phyloP scores from a whole-genome alignment of 1,140 invertebrate species.

The Kradibia gibbosae region DNA sequence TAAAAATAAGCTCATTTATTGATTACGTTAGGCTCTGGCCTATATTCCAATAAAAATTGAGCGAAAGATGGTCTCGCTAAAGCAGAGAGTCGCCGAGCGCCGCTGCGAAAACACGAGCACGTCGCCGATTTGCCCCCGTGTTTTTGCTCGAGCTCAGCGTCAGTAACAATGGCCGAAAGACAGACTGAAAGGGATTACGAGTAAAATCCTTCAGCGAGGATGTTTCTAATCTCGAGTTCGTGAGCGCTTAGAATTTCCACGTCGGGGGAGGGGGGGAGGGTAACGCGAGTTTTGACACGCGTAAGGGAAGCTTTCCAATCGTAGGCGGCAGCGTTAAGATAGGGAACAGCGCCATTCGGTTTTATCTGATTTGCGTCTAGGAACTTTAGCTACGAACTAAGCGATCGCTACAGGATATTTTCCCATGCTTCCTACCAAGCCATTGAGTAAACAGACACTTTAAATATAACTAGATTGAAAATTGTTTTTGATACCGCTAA shows the following conservation, averaged over 20 bases:
- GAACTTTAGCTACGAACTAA: not conserved
- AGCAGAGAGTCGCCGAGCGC: no score
- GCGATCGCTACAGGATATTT: not conserved
- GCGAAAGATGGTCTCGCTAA: no score
- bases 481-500: no score
- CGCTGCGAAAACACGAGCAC: no score
- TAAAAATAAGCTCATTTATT: no score
- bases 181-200: constrained; percentile 2
- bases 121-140: no score
- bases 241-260: constrained; percentile 23
- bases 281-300: not conserved
- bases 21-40: no score
- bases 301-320: not conserved
- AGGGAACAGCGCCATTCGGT: not conserved
- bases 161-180: not conserved
- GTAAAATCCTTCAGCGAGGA: constrained; percentile 12
- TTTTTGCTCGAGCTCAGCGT: not conserved
- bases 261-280: no score
- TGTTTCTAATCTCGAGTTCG: not conserved
- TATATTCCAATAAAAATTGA: no score
- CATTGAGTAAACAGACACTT: no score
- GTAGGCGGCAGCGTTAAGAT: not conserved
- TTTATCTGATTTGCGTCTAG: not conserved
- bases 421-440: not conserved
- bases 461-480: no score